phyloP scores from a whole-genome alignment of 2,888 invertebrate genomes.

The Drosophila bunnanda region DNA sequence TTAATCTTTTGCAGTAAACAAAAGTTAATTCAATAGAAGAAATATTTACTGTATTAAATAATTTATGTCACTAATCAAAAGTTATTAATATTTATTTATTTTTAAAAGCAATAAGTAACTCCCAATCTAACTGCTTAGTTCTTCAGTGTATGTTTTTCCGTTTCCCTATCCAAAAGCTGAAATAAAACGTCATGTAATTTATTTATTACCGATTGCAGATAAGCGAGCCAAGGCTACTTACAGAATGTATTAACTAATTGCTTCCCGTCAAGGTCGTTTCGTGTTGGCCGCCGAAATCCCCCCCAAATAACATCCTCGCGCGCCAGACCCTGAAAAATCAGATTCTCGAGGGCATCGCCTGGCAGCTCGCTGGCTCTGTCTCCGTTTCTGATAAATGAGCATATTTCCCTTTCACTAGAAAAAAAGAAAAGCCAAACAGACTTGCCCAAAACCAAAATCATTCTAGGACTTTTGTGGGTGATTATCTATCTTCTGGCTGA shows the following conservation, averaged over 20 bases:
- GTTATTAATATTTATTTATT: background rate
- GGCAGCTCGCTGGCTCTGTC: constrained; percentile 37
- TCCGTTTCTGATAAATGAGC: constrained; percentile 47
- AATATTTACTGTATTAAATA: background rate
- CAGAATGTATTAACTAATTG: constrained; percentile 74
- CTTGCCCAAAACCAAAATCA: constrained; percentile 31
- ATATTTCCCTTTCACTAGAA: constrained; percentile 16
- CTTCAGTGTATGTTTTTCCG: background rate
- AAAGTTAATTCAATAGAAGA: background rate
- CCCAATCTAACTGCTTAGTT: background rate
- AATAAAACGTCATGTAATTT: constrained; percentile 64
- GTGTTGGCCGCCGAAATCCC: constrained; percentile 20
- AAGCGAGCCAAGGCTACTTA: constrained; percentile 49
- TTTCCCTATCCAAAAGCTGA: background rate
- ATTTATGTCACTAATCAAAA: background rate
- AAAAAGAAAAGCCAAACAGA: constrained; percentile 9
- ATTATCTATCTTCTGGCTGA: constrained; percentile 30
- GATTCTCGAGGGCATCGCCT: constrained; percentile 53
- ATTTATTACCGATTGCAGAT: constrained; percentile 73
- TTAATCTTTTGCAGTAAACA: background rate
- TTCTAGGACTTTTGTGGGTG: constrained; percentile 32
- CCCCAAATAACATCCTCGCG: background rate
- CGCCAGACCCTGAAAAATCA: constrained; percentile 31
- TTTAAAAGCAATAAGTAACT: too few relatives aligned
- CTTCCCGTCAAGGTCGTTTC: constrained; percentile 49